Conservation (phyloP, 2,113 vertebrate genomes). For the Tragulus kanchil region DNA sequence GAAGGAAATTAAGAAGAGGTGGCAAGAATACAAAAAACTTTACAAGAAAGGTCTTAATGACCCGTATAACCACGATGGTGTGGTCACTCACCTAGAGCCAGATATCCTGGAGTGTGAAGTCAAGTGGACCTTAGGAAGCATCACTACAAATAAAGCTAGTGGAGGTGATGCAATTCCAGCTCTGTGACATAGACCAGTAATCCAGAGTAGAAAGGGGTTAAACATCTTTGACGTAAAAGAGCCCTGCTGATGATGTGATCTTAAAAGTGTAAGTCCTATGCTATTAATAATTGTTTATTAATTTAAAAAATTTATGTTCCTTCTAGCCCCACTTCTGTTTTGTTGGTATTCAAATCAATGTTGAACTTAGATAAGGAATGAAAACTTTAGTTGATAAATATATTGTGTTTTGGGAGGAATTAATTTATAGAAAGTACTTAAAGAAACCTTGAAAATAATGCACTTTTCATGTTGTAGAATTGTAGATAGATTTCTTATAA, state of each 20-base stretch:
- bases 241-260: not conserved
- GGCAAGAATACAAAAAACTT: not conserved
- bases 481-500: not conserved
- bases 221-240: conserved; percentile 40
- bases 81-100: not conserved
- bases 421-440: not conserved
- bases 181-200: not conserved
- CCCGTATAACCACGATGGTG: not conserved
- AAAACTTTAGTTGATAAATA: not conserved
- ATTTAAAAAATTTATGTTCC: not conserved
- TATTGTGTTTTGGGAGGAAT: not conserved
- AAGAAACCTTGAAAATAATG: not conserved
- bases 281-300: not conserved
- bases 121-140: not conserved
- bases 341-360: not conserved
- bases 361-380: not conserved
- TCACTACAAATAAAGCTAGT: not conserved
- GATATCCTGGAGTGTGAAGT: not conserved
- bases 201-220: not conserved
- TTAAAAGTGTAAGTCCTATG: not conserved
- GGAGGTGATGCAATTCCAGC: not conserved
- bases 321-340: not conserved
- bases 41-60: not conserved
- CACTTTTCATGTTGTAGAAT: not conserved
- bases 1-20: not conserved